Base-by-base conservation (phyloP, 2,888 invertebrate genomes). In the Halocaridina rubra region DNA sequence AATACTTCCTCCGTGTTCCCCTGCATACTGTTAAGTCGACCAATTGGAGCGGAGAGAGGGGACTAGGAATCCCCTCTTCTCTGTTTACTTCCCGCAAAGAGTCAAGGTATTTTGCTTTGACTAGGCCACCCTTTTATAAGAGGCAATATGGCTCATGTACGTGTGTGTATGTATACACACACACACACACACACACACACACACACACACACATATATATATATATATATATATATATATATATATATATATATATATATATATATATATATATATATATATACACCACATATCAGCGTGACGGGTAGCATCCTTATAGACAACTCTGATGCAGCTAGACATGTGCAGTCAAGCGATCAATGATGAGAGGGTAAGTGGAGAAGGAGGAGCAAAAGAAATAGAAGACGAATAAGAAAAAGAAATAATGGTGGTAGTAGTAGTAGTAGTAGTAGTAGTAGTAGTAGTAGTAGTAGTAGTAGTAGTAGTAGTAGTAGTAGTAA, bases 271-370 rank as follows among this genome's bases (percentile, higher is more conserved):
- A 59, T 61, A 77, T 16, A 22, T 33, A 77, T 46, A 46, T 46
- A 76, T 67, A 67, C 67, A 33, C 64, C n/a, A 67, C n/a, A 19
- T 10, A 0, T 19, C n/a, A 10, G 16, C 46, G 19, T 2, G 32
- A 76, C 19, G 61, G 61, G 76, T 67, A 39, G 39, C 53, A 67
- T 64, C 76, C 33, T n/a, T n/a, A n/a, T n/a, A n/a, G n/a, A 81
- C 76, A 75, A 67, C 69, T 57, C 75, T 81, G 81, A 81, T 81
- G 29, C 39, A 67, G 81, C 81, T 81, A 76, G 81, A 81, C 81
- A 69, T 75, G 81, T 81, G 39, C 81, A 81, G 32, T 75, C 76
- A 75, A 30, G 67, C 76, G 69, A 19, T 29, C 19, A 53, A 53
- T 81, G 81, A 81, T 75, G 81, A 64, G 81, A 7, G 2, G 74